These are phyloP conservation scores for Cheilosia urbana DNA, from an alignment of 2,888 invertebrate species.

Conservation along the genomic window DNA sequence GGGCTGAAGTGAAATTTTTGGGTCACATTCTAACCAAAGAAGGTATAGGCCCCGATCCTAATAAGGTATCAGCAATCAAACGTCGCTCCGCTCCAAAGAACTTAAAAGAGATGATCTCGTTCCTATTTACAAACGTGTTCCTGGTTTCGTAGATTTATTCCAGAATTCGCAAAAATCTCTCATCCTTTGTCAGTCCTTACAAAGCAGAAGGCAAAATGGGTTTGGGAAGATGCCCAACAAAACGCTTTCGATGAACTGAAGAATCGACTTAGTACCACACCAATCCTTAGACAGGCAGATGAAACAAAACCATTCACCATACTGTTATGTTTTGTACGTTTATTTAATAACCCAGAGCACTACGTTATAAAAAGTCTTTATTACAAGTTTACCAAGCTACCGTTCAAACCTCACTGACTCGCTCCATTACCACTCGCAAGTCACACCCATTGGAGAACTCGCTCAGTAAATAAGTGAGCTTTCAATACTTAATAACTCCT, in stretches of 20 bases:
- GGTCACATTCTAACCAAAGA: constrained; percentile 77
- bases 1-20: constrained; percentile 77
- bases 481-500: too few species aligned
- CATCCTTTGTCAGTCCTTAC: constrained; percentile 72
- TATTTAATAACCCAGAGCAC: too few species aligned
- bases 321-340: too few species aligned
- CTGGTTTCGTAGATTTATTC: constrained; percentile 79
- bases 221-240: constrained; percentile 21
- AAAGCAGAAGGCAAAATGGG: constrained; percentile 60
- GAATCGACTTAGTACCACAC: constrained; percentile 67
- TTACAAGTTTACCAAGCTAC: too few species aligned
- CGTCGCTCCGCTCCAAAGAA: constrained; percentile 4
- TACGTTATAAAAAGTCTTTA: too few species aligned
- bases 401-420: too few species aligned
- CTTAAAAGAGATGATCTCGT: constrained; percentile 30
- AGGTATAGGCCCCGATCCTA: constrained; percentile 14
- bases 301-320: constrained; percentile 76
- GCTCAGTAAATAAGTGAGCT: too few species aligned
- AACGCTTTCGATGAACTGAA: constrained; percentile 19
- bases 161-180: constrained; percentile 78
- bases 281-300: constrained; percentile 43
- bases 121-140: constrained; percentile 78
- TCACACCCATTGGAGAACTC: too few species aligned
- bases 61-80: constrained; percentile 14
- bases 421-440: too few species aligned